These are phyloP conservation scores for Malaclemys terrapin DNA, from an alignment of 2,113 vertebrate genomes.

Conservation along the genomic window DNA sequence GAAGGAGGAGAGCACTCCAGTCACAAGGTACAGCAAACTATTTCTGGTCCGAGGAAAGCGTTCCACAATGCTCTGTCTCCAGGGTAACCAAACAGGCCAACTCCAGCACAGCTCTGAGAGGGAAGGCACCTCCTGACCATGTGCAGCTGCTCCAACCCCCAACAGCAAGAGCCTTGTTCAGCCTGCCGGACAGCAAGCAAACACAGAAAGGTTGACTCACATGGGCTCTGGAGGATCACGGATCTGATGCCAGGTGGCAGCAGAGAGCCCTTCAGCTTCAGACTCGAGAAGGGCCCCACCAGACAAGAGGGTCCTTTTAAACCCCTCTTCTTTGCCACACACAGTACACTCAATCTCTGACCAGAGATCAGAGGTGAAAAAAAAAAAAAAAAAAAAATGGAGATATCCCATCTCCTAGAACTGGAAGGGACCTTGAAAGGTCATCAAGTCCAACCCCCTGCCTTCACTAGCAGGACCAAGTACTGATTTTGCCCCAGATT, in stretches of 20 bases:
- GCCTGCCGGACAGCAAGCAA: neutral
- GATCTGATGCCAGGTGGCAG: neutral
- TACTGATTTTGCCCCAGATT: too few relatives aligned
- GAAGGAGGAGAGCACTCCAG: conserved; percentile 45
- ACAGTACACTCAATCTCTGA: neutral
- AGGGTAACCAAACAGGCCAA: conserved; percentile 77
- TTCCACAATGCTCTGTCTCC: conserved; percentile 71
- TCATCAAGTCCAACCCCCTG: too few relatives aligned
- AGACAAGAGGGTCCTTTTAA: neutral
- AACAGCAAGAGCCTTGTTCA: neutral
- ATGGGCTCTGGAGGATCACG: neutral
- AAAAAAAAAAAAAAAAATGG: too few relatives aligned
- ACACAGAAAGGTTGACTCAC: neutral
- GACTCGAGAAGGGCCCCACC: neutral
- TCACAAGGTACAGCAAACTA: conserved; percentile 79
- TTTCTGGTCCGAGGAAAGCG: conserved; percentile 77
- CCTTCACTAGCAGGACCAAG: too few relatives aligned
- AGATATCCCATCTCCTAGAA: too few relatives aligned
- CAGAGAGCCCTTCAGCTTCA: neutral
- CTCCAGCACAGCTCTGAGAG: conserved; percentile 46
- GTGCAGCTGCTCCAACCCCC: neutral
- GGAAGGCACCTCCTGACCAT: conserved; percentile 16
- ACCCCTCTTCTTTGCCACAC: rapidly evolving
- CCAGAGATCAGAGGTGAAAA: neutral
- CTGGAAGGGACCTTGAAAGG: too few relatives aligned